Evolutionary conservation across 1,140 invertebrate species (phyloP).

Genomic region (Brachionus sp.): DNA sequence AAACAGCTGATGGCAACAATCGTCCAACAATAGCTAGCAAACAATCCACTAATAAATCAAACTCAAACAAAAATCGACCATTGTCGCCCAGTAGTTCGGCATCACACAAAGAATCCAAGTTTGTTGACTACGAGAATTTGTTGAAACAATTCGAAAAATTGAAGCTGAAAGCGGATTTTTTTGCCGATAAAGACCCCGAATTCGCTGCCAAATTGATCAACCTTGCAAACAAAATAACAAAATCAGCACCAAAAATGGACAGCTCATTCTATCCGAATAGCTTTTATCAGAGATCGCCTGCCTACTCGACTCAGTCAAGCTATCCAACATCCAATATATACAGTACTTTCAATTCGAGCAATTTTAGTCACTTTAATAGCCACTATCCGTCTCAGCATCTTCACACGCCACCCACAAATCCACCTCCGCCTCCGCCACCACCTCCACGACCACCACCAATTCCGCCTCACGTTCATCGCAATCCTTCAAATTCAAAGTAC

Average conservation of each 20-base stretch:
- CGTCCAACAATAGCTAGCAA: slow-evolving; percentile 19
- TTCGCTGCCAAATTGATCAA: slow-evolving; percentile 22
- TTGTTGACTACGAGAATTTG: slow-evolving; percentile 12
- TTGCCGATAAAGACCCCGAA: slow-evolving; percentile 21
- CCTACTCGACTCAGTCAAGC: neutral
- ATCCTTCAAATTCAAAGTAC: neutral
- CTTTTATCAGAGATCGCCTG: neutral
- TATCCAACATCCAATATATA: slow-evolving; percentile 18
- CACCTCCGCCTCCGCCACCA: slow-evolving; percentile 17
- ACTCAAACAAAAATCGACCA: neutral
- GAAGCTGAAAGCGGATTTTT: neutral
- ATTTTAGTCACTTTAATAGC: neutral
- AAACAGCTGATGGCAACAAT: neutral
- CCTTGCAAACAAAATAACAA: slow-evolving; percentile 5
- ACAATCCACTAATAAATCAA: neutral
- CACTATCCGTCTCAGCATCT: neutral
- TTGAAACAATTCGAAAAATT: slow-evolving; percentile 25
- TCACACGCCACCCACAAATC: neutral
- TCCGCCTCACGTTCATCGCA: neutral
- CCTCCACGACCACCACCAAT: neutral
- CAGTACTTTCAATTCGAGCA: slow-evolving; percentile 12
- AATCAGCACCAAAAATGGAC: slow-evolving; percentile 21
- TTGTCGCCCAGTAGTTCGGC: neutral
- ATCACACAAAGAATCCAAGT: slow-evolving; percentile 7
- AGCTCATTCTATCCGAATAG: neutral